Conservation (phyloP, 2,888 invertebrate genomes). For the Cyrtodaria siliqua region DNA sequence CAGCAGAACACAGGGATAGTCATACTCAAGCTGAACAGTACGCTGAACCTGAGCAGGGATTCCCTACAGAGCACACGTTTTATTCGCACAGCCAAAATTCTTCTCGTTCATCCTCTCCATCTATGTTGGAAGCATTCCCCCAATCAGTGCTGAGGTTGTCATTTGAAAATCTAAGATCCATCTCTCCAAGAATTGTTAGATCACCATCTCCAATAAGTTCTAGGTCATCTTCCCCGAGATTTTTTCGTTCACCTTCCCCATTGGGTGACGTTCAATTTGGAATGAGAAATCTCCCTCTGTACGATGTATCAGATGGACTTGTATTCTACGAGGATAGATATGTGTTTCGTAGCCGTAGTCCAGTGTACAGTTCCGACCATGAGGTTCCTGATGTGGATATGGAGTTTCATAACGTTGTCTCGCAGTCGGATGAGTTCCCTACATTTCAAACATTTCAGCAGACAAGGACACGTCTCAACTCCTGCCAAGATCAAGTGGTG, state of each 20-base stretch:
- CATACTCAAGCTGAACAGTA: too few species aligned
- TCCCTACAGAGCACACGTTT: too few species aligned
- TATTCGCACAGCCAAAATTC: too few species aligned
- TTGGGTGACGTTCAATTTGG: conserved; percentile 35
- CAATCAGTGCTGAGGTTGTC: conserved; percentile 14
- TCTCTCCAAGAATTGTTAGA: conserved; percentile 44
- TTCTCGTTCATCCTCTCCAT: conserved; percentile 38
- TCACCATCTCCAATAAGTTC: conserved; percentile 52
- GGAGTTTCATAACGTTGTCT: conserved; percentile 37
- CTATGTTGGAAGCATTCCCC: conserved; percentile 15
- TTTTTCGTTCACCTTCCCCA: conserved; percentile 53
- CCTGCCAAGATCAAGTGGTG: conserved; percentile 57
- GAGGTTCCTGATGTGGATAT: conserved; percentile 52
- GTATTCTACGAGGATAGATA: conserved; percentile 45
- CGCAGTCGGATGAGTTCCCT: conserved; percentile 36
- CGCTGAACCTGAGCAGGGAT: too few species aligned
- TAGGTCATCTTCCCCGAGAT: conserved; percentile 45
- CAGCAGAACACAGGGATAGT: too few species aligned
- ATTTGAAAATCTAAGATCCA: conserved; percentile 30
- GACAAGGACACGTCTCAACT: conserved; percentile 15
- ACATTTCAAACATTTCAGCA: conserved; percentile 18
- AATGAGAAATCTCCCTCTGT: conserved; percentile 13
- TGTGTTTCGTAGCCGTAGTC: conserved; percentile 31
- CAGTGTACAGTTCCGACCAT: conserved; percentile 34
- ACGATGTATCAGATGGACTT: conserved; percentile 22